Conservation (phyloP, 1,140 invertebrate species). For the Gryllus bimaculatus region DNA sequence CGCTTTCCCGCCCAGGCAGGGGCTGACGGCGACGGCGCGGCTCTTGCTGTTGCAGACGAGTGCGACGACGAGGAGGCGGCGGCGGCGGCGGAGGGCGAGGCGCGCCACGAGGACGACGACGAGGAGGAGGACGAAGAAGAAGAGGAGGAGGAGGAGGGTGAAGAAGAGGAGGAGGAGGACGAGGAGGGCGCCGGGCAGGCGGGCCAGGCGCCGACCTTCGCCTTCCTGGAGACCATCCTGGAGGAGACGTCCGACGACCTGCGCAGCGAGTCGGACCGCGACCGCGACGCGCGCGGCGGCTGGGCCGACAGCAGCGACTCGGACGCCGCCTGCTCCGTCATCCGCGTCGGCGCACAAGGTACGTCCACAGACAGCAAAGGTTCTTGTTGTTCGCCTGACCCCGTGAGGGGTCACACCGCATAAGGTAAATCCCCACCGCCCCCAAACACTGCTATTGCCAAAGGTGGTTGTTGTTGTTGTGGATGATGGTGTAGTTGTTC, state of each 20-base stretch:
- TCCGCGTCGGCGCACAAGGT: conserved; percentile 18
- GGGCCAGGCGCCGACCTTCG: conserved; percentile 22
- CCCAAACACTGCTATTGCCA: no score
- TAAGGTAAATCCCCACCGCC: no score
- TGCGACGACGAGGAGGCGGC: neutral
- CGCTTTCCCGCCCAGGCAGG: neutral
- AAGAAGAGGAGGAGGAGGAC: neutral
- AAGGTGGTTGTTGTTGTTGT: no score
- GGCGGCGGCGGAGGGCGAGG: neutral
- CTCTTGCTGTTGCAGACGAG: neutral
- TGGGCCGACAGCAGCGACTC: conserved; percentile 44
- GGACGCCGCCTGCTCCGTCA: conserved; percentile 40
- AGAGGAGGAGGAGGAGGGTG: no score
- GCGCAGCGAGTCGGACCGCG: conserved; percentile 53
- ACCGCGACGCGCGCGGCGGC: conserved; percentile 35
- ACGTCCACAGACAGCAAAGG: no score
- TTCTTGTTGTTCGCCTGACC: no score
- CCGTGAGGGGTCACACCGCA: no score
- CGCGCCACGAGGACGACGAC: neutral
- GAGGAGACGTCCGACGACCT: conserved; percentile 70
- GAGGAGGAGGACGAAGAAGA: neutral
- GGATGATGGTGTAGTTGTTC: no score
- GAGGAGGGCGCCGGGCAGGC: neutral
- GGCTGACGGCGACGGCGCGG: neutral
- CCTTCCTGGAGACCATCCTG: conserved; percentile 61